Base-by-base conservation (phyloP, 2,888 invertebrate genomes). In the Phortica magna region DNA sequence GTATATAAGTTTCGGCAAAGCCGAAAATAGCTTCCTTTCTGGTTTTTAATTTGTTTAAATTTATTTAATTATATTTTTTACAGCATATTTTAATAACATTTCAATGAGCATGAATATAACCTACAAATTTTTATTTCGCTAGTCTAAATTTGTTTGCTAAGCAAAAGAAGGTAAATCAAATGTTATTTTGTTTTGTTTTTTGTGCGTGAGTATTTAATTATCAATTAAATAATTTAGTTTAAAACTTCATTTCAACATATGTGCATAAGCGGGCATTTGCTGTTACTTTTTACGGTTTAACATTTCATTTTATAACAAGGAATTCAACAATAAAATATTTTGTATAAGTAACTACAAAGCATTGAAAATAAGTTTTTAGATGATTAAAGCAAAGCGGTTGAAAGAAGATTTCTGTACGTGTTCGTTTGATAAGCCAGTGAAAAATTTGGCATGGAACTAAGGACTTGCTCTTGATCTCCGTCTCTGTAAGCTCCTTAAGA, bases 81-180 rank as follows among this genome's bases (percentile, higher is more conserved):
- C 48, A 48, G 14, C 14, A 48, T 48, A 48, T 2, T 48, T 48
- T 9, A 48, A 48, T 12, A 48, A 48, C 14, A 48, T 14, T 48
- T 48, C 14, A 48, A 48, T 61, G 19, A 61, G 17, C 19, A 59
- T 59, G n/a, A 59, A 59, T 59, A 59, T 59, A 65, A 65, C 14
- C 39, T 65, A 65, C 39, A 9, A 39, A 65, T 65, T 65, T 65
- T 65, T 12, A 65, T 65, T 39, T 4, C 22, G 7, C 10, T 65
- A n/a, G 1, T 19, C 31, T 64, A 31, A 31, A 31, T 31, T 10
- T 31, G 14, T 65, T 65, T 65, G 41, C 65, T 65, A 39, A 65
- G 41, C 41, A 65, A 65, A 65, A 65, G n/a, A 65, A 41, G 31
- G n/a, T 17, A 59, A 59, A 59, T 59, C n/a, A 59, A 17, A n/a